phyloP scores from a whole-genome alignment of 2,888 invertebrate species.

The Netelia virgata region DNA sequence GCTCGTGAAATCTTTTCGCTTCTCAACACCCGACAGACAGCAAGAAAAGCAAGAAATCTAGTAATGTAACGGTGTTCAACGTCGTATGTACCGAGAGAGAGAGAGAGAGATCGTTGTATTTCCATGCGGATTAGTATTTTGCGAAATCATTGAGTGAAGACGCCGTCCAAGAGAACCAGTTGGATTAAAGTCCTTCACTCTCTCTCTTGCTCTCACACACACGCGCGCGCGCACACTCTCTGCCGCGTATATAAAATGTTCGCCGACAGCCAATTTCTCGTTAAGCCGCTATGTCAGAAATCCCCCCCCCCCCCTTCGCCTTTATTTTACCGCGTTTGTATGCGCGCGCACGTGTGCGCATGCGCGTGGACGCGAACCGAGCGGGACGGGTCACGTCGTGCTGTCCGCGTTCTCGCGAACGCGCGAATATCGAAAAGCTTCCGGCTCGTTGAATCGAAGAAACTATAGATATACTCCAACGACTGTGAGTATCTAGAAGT shows the following conservation, averaged over 20 bases:
- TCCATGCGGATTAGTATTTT: conserved; percentile 66
- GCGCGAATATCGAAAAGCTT: conserved; percentile 60
- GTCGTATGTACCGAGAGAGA: neutral
- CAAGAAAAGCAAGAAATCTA: conserved; percentile 9
- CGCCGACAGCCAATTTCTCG: conserved; percentile 57
- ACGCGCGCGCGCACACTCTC: conserved; percentile 7
- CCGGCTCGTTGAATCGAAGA: conserved; percentile 61
- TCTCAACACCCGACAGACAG: conserved; percentile 57
- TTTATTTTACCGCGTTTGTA: neutral
- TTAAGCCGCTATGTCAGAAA: conserved; percentile 34
- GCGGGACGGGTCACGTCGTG: conserved; percentile 44
- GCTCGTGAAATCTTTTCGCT: conserved; percentile 58
- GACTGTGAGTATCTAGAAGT: conserved; percentile 20
- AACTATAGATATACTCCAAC: conserved; percentile 36
- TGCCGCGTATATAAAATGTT: conserved; percentile 26
- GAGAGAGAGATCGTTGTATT: conserved; percentile 41
- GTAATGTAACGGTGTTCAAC: conserved; percentile 37
- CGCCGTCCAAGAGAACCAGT: conserved; percentile 56
- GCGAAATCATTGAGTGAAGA: conserved; percentile 55
- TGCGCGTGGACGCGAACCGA: neutral
- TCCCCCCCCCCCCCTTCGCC: neutral
- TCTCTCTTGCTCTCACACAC: conserved; percentile 21
- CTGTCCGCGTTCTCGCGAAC: conserved; percentile 14
- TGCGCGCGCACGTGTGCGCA: neutral
- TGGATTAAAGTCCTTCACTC: conserved; percentile 49